These are phyloP conservation scores for Ephestia elutella DNA, from an alignment of 1,140 invertebrate species.

Conservation along the genomic window DNA sequence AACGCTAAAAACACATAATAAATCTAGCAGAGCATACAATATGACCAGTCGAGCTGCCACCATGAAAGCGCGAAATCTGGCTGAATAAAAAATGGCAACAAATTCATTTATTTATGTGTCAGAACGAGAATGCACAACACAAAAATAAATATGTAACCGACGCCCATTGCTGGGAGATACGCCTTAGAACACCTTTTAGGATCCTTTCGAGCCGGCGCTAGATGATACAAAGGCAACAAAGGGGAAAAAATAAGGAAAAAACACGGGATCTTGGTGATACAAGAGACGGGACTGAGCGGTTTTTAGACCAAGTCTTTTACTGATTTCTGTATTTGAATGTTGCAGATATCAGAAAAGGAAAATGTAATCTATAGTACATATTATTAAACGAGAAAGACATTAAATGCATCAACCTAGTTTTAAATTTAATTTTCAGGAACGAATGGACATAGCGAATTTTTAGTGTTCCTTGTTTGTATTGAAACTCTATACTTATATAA, in stretches of 20 bases:
- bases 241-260: constrained; percentile 64
- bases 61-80: constrained; percentile 64
- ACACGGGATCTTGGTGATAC: constrained; percentile 24
- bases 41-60: constrained; percentile 34
- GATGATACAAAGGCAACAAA: constrained; percentile 66
- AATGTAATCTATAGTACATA: too few species aligned
- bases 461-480: too few species aligned
- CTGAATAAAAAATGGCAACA: constrained; percentile 37
- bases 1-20: constrained; percentile 8
- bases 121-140: constrained; percentile 65
- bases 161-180: constrained; percentile 53
- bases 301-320: too few species aligned
- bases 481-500: too few species aligned
- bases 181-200: constrained; percentile 64
- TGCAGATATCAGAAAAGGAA: too few species aligned
- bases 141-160: constrained; percentile 71
- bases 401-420: too few species aligned
- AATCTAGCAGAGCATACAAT: constrained; percentile 9
- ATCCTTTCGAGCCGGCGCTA: constrained; percentile 67
- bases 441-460: too few species aligned
- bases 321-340: too few species aligned
- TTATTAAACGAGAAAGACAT: too few species aligned
- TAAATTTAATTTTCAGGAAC: too few species aligned
- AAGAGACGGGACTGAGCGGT: constrained; percentile 24
- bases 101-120: constrained; percentile 70